These are phyloP conservation scores for Potamarius usumacintae DNA, from an alignment of 2,113 vertebrate genomes.

Conservation along the genomic window DNA sequence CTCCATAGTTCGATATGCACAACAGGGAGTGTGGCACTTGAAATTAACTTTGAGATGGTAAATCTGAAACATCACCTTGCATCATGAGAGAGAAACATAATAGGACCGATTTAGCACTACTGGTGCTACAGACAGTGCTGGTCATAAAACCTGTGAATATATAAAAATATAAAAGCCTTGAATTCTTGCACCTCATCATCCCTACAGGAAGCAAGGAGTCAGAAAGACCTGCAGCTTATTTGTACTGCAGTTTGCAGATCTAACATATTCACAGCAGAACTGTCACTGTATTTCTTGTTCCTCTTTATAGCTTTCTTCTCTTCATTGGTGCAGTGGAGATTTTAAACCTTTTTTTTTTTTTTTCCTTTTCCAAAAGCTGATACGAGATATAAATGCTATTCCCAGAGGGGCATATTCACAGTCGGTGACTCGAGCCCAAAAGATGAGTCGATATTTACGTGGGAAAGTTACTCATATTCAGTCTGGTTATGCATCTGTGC, in stretches of 20 bases:
- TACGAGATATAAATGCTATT: not conserved
- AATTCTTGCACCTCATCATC: slow-evolving; percentile 68
- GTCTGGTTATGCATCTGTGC: not conserved
- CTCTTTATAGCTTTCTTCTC: not conserved
- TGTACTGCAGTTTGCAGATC: slow-evolving; percentile 41
- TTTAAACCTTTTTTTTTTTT: not conserved
- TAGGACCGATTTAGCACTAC: slow-evolving; percentile 67
- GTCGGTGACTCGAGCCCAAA: not conserved
- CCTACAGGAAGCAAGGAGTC: slow-evolving; percentile 61
- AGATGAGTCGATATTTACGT: not conserved
- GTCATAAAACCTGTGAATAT: slow-evolving; percentile 48
- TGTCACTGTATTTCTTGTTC: slow-evolving; percentile 18
- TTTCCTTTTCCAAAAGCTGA: not conserved
- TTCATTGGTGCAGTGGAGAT: not conserved
- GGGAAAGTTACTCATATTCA: not conserved
- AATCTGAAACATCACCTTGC: slow-evolving; percentile 24
- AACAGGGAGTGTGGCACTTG: not conserved
- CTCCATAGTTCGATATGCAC: not conserved
- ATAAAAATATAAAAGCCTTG: slow-evolving; percentile 51
- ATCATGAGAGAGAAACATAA: slow-evolving; percentile 45
- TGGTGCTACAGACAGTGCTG: slow-evolving; percentile 55
- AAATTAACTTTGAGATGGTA: slow-evolving; percentile 37
- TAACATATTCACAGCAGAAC: slow-evolving; percentile 43
- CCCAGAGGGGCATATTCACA: not conserved
- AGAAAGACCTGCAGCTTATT: slow-evolving; percentile 35